A percentile compares a stretch with the other conserved stretches of the same genome.
phyloP scores from a whole-genome alignment of 1,140 invertebrate species.

The Cecropterus lyciades region DNA sequence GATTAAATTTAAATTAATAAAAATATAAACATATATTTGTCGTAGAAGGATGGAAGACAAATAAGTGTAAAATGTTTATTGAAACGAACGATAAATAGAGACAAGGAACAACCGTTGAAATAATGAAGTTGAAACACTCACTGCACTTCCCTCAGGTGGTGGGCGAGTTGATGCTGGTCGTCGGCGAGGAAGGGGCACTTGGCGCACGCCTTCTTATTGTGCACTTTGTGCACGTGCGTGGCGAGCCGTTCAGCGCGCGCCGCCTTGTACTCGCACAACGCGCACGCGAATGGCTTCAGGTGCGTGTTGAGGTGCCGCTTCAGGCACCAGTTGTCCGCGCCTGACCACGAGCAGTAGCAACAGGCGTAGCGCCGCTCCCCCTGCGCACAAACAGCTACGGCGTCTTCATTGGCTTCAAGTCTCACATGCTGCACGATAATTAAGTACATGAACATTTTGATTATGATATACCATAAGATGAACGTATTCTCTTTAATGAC shows the following conservation, averaged over 20 bases:
- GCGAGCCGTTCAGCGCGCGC: constrained; percentile 93
- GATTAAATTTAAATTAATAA: too few species aligned
- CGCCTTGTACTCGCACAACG: constrained; percentile 95
- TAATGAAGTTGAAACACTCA: constrained; percentile 31
- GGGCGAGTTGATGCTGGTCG: constrained; percentile 89
- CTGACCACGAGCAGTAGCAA: constrained; percentile 95
- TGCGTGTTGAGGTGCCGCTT: constrained; percentile 96
- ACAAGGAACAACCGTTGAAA: too few species aligned
- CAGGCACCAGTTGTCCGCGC: constrained; percentile 96
- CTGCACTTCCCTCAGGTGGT: constrained; percentile 88
- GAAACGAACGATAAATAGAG: too few species aligned
- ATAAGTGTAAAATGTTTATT: too few species aligned
- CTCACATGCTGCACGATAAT: not conserved
- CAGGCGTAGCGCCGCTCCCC: constrained; percentile 90
- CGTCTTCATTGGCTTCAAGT: too few species aligned
- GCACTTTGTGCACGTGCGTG: constrained; percentile 95
- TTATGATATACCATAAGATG: not conserved
- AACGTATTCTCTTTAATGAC: not conserved
- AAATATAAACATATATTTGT: too few species aligned
- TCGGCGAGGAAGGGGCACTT: constrained; percentile 94
- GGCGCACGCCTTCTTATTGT: constrained; percentile 94
- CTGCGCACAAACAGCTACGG: constrained; percentile 49
- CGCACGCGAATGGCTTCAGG: constrained; percentile 94
- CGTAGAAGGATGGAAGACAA: too few species aligned
- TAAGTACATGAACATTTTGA: not conserved